Evolutionary conservation across 1,140 invertebrate species (phyloP), one percentile per base, ranked within the genome.

Genomic region (Drosophila arawakana): DNA sequence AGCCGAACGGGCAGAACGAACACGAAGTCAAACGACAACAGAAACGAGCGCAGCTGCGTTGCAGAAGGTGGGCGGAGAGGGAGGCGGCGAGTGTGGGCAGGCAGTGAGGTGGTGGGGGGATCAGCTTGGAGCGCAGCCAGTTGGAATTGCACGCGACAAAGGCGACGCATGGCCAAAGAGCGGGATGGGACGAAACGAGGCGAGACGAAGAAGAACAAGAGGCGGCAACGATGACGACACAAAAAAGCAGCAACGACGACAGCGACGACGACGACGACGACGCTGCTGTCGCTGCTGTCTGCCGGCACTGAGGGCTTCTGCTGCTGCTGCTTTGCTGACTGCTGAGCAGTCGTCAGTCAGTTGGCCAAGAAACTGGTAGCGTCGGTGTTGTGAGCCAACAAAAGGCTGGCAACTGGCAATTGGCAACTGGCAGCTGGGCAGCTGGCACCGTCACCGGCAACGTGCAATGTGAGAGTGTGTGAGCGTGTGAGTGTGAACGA

Each of bases 341-440:
- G 52, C 88, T 54, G 80, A 80, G 78, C 86, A 91, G 90, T 91
- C 90, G 90, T 91, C 90, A 89, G 84, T 89, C 85, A 91, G 90
- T 91, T 91, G 90, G 90, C 90, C 86, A 91, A 91, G 82, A 91
- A 91, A 91, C 83, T 90, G 88, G 90, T 91, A 90, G 88, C 85
- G 86, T 82, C 86, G 80, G 88, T 90, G 86, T 90, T 80, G 88
- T 76, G 88, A 90, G 88, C 88, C 88, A 90, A 90, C 88, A 90
- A 90, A 83, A 82, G 83, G 83, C 82, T 88, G 82, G 82, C 82
- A 81, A 68, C 71, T 65, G 69, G 68, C 67, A 70, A 54, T 44
- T 65, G 61, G 61, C 61, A 62, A 59, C 65, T 58, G 63, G 71
- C 65, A 68, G 54, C 50, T 66, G 50, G 77, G 49, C 62, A 63